Conservation (phyloP, 2,888 invertebrate genomes). For the Escarpia spicata region DNA sequence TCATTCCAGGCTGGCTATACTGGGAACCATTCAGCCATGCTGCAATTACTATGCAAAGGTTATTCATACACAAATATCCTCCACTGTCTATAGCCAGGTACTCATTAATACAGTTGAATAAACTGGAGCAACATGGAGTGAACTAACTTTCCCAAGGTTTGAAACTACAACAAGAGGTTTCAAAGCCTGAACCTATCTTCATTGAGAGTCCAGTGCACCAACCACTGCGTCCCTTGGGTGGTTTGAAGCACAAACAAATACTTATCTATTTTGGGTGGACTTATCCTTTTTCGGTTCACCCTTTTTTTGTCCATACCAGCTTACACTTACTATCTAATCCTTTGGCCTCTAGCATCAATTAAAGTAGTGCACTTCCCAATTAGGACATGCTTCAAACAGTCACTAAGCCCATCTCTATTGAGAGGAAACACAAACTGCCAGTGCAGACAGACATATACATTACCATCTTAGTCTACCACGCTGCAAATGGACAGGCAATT, state of each 20-base stretch:
- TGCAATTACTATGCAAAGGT: too few species aligned
- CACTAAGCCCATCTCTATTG: neutral
- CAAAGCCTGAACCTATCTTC: too few species aligned
- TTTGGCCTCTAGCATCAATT: neutral
- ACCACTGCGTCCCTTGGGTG: too few species aligned
- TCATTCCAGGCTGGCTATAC: too few species aligned
- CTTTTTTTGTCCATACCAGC: neutral
- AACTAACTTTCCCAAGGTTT: too few species aligned
- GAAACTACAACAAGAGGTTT: too few species aligned
- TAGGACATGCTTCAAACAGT: neutral
- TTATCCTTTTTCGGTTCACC: neutral
- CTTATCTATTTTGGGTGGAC: neutral
- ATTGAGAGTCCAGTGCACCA: too few species aligned
- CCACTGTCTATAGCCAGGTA: too few species aligned
- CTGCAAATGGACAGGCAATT: neutral
- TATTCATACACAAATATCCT: too few species aligned
- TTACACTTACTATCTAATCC: neutral
- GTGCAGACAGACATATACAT: neutral
- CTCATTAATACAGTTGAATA: too few species aligned
- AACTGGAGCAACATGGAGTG: too few species aligned
- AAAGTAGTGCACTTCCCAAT: neutral
- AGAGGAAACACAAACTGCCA: neutral
- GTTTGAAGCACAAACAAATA: neutral
- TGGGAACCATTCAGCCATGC: too few species aligned
- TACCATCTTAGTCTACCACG: neutral